A percentile compares a stretch with the other conserved stretches of the same genome.
Evolutionary conservation across 2,797 vertebrate genomes (phyloP).

Genomic region (Synaphobranchus kaupii): DNA sequence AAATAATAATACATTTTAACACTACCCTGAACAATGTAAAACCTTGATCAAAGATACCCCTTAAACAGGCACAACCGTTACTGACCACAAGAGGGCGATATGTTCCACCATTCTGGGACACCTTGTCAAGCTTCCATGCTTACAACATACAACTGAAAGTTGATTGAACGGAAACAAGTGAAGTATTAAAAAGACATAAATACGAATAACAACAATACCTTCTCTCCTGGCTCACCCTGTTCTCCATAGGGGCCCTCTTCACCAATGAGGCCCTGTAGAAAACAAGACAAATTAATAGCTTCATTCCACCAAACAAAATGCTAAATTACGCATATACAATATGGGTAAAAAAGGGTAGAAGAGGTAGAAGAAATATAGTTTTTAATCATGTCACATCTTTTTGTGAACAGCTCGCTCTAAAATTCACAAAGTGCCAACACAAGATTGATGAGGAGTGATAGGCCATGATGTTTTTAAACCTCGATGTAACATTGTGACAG

Average conservation of each 20-base stretch:
- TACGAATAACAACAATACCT: conserved; percentile 67
- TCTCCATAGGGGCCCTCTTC: conserved; percentile 71
- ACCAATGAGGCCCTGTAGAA: conserved; percentile 73
- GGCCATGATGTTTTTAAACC: not conserved
- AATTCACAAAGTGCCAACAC: not conserved
- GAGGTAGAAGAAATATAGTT: not conserved
- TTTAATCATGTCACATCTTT: not conserved
- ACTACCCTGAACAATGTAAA: not conserved
- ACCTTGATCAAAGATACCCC: not conserved
- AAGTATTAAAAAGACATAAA: conserved; percentile 2
- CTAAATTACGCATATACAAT: not conserved
- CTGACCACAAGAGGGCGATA: conserved; percentile 49
- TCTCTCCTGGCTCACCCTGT: conserved; percentile 76
- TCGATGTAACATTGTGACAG: not conserved
- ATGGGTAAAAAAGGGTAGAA: too few species aligned
- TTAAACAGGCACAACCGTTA: not conserved
- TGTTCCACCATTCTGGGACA: not conserved
- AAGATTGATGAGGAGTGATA: not conserved
- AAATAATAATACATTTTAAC: not conserved
- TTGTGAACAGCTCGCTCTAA: not conserved
- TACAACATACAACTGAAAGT: not conserved
- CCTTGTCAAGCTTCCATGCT: not conserved
- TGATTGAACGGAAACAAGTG: not conserved
- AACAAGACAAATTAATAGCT: not conserved
- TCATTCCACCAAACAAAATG: too few species aligned